Percentiles rank a stretch among this genome's conserved stretches.
phyloP scores from a whole-genome alignment of 2,888 invertebrate genomes.

The Protonemura montana region DNA sequence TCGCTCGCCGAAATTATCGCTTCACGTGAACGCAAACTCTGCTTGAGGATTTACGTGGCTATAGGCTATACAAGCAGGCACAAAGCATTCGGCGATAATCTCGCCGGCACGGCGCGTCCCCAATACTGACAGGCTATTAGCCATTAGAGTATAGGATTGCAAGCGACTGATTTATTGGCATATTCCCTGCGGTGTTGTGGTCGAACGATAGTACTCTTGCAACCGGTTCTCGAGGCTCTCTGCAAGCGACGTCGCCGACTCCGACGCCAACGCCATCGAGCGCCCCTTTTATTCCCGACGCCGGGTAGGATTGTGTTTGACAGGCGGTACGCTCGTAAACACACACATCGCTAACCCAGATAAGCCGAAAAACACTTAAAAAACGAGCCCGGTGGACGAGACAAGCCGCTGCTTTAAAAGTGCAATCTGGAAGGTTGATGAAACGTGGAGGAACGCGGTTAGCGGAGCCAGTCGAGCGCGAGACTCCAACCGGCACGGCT shows the following conservation, averaged over 20 bases:
- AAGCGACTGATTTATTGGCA: conserved; percentile 15
- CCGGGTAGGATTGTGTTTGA: neutral
- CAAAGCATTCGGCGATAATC: neutral
- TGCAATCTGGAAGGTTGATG: conserved; percentile 9
- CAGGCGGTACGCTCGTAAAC: conserved; percentile 24
- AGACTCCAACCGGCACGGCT: neutral
- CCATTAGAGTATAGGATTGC: conserved; percentile 10
- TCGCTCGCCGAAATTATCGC: neutral
- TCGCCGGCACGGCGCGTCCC: neutral
- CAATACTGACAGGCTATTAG: conserved; percentile 1
- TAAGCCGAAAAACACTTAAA: neutral
- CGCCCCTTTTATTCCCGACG: conserved; percentile 8
- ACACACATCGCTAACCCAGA: conserved; percentile 2
- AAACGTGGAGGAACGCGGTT: neutral
- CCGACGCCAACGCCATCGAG: conserved; percentile 8
- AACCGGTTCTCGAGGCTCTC: neutral
- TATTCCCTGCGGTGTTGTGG: conserved; percentile 20
- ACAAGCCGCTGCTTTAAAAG: neutral
- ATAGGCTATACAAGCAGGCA: neutral
- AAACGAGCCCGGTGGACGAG: neutral
- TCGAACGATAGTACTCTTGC: conserved; percentile 12
- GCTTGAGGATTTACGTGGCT: neutral
- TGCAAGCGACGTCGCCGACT: neutral
- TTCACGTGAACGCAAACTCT: neutral
- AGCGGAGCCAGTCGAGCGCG: neutral